A percentile compares a stretch with the other conserved stretches of the same genome.
Conservation (phyloP, 2,888 invertebrate species). For the Ctenicera cuprea region DNA sequence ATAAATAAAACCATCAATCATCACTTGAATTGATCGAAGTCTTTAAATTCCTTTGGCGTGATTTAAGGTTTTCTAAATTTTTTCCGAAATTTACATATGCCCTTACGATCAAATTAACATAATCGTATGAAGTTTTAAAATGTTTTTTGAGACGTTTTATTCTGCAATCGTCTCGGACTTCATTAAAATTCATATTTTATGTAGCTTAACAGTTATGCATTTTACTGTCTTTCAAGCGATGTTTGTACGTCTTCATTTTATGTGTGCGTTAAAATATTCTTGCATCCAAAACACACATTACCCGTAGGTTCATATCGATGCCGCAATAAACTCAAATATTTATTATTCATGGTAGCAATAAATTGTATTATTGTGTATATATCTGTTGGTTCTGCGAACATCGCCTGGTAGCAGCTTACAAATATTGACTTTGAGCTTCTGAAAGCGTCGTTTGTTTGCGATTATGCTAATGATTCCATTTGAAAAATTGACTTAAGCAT, state of each 20-base stretch:
- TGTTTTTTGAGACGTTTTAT: too few relatives aligned
- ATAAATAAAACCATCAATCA: too few relatives aligned
- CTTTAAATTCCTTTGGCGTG: too few relatives aligned
- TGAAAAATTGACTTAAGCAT: slow-evolving; percentile 32
- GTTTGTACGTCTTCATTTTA: slow-evolving; percentile 25
- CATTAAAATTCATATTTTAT: slow-evolving; percentile 7
- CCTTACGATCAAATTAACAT: too few relatives aligned
- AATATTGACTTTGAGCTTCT: slow-evolving; percentile 35
- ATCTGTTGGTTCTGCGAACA: slow-evolving; percentile 25
- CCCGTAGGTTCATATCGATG: slow-evolving; percentile 33
- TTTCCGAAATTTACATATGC: too few relatives aligned
- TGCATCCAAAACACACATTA: slow-evolving; percentile 26
- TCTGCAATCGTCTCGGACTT: too few relatives aligned
- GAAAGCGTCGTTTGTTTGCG: slow-evolving; percentile 34
- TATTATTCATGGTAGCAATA: slow-evolving; percentile 31
- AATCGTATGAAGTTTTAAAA: too few relatives aligned
- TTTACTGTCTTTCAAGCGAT: slow-evolving; percentile 9
- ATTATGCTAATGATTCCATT: slow-evolving; percentile 30
- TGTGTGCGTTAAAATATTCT: slow-evolving; percentile 30
- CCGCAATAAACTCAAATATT: slow-evolving; percentile 40
- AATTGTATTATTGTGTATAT: slow-evolving; percentile 33
- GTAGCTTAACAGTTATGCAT: not conserved
- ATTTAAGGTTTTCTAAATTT: too few relatives aligned
- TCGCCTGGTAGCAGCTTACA: slow-evolving; percentile 34
- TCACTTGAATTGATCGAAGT: too few relatives aligned